Base-by-base conservation (phyloP, 2,888 invertebrate species). In the Caenorhabditis sp. region DNA sequence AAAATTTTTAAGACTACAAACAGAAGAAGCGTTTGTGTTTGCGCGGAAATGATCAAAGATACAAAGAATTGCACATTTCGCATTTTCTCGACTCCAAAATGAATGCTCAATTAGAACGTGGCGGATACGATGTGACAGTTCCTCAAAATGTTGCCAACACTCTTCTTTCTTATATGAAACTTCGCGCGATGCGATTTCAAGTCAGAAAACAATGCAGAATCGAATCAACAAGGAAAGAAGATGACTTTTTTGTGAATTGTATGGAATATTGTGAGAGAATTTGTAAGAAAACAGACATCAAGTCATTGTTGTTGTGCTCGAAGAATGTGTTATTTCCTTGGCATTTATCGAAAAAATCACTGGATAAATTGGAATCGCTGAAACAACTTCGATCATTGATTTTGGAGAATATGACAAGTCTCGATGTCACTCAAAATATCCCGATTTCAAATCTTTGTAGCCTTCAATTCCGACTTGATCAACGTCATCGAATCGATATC, bases 361-460 rank as follows among this genome's bases (percentile, higher is more conserved):
- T 68, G 12, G 20, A 54, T 5, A 70, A 70, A 21, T 59, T 78
- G 14, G 31, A 63, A n/a, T 31, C 49, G 10, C 56, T 76, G 14
- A 25, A 60, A 8, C n/a, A 36, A 8, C 59, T 78, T n/a, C 70
- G 67, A 36, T 64, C 67, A 25, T 53, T 78, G 57, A 74, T 73
- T 50, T 54, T 78, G 21, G 78, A 78, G 64, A 78, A 78, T 57
- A 78, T 78, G 78, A 76, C 70, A 17, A 65, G 72, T 3, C 56
- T 72, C 21, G 72, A 76, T 17, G 63, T 63, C 7, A 66, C 70
- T 38, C 67, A 64, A 26, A 59, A 50, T 43, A 27, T 64, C 7
- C 66, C 61, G 1, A 38, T 59, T 4, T 56, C 25, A 53, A 52
- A 58, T 20, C 25, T 75, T 31, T 27, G 54, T 1, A 68, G 73